Percentiles rank a stretch among this genome's conserved stretches.
Evolutionary conservation across 2,113 vertebrate genomes (phyloP).

Genomic region (Aphelocoma coerulescens): DNA sequence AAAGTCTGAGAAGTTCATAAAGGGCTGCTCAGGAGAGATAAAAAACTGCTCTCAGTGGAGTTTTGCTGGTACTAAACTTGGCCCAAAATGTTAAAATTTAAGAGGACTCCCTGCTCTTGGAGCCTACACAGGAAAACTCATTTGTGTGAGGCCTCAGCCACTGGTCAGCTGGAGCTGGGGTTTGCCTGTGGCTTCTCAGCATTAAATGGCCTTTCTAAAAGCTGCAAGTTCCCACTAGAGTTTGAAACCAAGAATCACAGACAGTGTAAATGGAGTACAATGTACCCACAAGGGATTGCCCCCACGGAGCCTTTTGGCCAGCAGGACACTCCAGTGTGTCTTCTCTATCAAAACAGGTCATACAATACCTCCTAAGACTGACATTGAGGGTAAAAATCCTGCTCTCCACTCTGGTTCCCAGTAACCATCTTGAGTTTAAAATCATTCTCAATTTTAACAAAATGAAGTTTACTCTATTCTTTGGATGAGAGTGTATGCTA

Average conservation of each 20-base stretch:
- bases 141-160: background rate
- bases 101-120: background rate
- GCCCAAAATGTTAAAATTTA: background rate
- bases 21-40: background rate
- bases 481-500: background rate
- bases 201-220: background rate
- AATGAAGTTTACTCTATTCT: background rate
- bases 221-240: background rate
- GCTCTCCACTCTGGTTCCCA: background rate
- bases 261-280: background rate
- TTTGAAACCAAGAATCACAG: background rate
- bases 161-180: background rate
- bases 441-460: background rate
- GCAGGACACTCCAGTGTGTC: background rate
- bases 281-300: background rate
- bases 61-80: background rate
- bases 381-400: background rate
- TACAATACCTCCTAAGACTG: background rate
- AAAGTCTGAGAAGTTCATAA: background rate
- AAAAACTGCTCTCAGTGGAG: background rate
- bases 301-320: fast-evolving
- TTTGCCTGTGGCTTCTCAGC: background rate
- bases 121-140: fast-evolving
- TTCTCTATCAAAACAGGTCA: background rate
- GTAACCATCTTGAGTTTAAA: background rate